These are phyloP conservation scores for Corythoichthys haematopterus DNA, from an alignment of 2,113 vertebrate genomes.

Conservation along the genomic window DNA sequence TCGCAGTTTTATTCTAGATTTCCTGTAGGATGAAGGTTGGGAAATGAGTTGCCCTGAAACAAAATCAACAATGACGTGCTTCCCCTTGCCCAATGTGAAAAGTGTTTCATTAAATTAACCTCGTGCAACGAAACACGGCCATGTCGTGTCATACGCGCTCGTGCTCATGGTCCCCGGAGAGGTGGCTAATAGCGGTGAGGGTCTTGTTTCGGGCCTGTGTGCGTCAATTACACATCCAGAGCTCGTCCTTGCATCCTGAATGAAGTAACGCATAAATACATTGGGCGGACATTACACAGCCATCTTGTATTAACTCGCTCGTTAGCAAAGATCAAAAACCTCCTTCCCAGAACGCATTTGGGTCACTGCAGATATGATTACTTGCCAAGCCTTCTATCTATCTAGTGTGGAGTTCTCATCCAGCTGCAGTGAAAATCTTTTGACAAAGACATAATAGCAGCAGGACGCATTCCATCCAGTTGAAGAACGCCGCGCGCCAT, in stretches of 20 bases:
- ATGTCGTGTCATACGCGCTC: neutral
- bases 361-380: slow-evolving; percentile 61
- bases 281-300: slow-evolving; percentile 68
- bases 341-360: slow-evolving; percentile 35
- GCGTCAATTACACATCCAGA: slow-evolving; percentile 61
- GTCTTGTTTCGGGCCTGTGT: slow-evolving; percentile 48
- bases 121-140: neutral
- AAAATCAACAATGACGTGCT: slow-evolving; percentile 25
- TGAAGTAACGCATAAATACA: slow-evolving; percentile 68
- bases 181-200: slow-evolving; percentile 42
- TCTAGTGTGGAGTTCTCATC: neutral
- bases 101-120: neutral
- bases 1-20: too few relatives aligned
- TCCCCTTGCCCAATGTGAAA: neutral
- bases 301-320: slow-evolving; percentile 59
- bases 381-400: slow-evolving; percentile 16
- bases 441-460: slow-evolving; percentile 15
- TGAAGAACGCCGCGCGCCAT: neutral
- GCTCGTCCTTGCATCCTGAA: slow-evolving; percentile 63
- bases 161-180: slow-evolving; percentile 35
- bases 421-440: neutral
- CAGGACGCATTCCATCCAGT: slow-evolving; percentile 9
- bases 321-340: slow-evolving; percentile 41
- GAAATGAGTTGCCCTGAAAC: slow-evolving; percentile 32
- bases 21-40: slow-evolving; percentile 14